phyloP scores from a whole-genome alignment of 2,113 vertebrate species.

The Hemibagrus wyckioides region DNA sequence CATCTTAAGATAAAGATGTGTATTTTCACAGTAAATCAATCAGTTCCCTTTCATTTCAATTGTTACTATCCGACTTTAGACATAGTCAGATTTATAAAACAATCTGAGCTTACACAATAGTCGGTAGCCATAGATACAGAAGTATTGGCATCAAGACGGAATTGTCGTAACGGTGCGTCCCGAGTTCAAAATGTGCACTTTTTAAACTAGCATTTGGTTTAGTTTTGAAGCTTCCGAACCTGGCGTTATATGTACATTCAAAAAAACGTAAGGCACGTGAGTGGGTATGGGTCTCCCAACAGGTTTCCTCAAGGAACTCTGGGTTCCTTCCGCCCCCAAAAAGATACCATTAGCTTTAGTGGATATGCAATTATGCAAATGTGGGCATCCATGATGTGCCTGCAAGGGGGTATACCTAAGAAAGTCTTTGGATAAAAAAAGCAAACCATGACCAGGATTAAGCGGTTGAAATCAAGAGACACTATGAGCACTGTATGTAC shows the following conservation, averaged over 20 bases:
- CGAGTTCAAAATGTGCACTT: not conserved
- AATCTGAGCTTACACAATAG: not conserved
- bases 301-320: not conserved
- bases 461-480: not conserved
- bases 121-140: not conserved
- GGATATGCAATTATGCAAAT: not conserved
- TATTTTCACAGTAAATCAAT: slow-evolving; percentile 6
- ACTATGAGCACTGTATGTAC: not conserved
- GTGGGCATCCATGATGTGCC: not conserved
- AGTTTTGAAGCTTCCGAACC: not conserved
- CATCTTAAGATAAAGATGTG: not conserved
- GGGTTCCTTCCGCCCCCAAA: not conserved
- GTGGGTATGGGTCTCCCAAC: not conserved
- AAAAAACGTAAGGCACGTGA: slow-evolving; percentile 51
- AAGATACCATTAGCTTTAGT: not conserved
- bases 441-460: not conserved
- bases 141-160: not conserved
- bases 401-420: not conserved
- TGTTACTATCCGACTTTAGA: not conserved
- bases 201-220: slow-evolving; percentile 4
- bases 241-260: slow-evolving; percentile 34
- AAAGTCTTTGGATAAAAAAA: not conserved
- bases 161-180: not conserved
- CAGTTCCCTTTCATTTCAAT: not conserved
- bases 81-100: not conserved